phyloP scores from a whole-genome alignment of 2,113 vertebrate species.

The Prochilodus magdalenae region DNA sequence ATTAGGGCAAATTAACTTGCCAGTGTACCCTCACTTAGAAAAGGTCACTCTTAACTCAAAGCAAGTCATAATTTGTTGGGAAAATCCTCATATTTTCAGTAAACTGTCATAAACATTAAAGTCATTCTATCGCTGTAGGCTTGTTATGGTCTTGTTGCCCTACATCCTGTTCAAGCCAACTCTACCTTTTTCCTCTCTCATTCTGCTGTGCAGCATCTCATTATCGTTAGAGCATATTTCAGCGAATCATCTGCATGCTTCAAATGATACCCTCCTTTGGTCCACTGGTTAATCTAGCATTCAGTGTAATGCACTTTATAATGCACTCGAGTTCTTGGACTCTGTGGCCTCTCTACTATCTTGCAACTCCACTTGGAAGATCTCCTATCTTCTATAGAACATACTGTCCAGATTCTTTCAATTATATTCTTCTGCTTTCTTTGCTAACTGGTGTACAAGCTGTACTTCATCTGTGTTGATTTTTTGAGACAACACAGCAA shows the following conservation, averaged over 20 bases:
- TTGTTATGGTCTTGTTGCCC: conserved; percentile 30
- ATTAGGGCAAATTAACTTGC: neutral
- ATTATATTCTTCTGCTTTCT: neutral
- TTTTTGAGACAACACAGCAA: neutral
- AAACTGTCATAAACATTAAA: conserved; percentile 16
- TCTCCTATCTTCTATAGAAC: neutral
- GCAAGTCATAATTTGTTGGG: conserved; percentile 6
- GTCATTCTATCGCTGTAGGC: conserved; percentile 15
- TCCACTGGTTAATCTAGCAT: conserved; percentile 32
- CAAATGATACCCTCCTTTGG: neutral
- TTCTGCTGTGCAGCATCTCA: conserved; percentile 5
- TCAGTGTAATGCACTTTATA: neutral
- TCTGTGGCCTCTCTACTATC: neutral
- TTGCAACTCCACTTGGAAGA: neutral
- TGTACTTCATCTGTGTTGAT: neutral
- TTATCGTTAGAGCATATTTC: conserved; percentile 28
- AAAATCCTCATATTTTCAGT: conserved; percentile 1
- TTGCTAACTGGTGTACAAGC: neutral
- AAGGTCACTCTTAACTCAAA: conserved; percentile 33
- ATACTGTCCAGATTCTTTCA: neutral
- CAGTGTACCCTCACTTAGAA: neutral
- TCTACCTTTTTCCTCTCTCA: neutral
- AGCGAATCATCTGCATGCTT: conserved; percentile 25
- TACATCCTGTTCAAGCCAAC: neutral
- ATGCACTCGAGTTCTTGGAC: neutral